Conservation (phyloP, 2,888 invertebrate genomes). For the Leptogaster cylindrica region DNA sequence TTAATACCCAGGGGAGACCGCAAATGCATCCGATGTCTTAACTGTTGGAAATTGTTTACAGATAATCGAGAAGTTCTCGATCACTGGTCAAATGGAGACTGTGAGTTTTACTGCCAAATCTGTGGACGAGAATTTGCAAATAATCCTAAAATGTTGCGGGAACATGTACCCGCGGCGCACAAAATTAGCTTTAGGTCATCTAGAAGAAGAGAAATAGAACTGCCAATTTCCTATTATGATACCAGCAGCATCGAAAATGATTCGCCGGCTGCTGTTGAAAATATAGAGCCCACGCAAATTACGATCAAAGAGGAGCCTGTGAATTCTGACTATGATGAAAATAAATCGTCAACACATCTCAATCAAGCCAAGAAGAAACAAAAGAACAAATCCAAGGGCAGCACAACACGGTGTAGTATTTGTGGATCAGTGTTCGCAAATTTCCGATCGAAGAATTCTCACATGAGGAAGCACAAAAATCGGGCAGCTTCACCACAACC, state of each 20-base stretch:
- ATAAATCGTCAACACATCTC: neutral
- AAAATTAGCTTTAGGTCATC: conserved; percentile 52
- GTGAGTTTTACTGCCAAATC: conserved; percentile 55
- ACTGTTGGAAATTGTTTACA: conserved; percentile 54
- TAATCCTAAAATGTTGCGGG: conserved; percentile 52
- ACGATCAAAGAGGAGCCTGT: conserved; percentile 9
- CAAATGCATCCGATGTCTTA: conserved; percentile 54
- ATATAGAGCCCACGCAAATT: neutral
- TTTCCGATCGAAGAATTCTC: conserved; percentile 54
- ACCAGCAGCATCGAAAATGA: neutral
- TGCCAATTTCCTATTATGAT: neutral
- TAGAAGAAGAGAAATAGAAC: conserved; percentile 2
- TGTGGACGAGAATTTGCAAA: conserved; percentile 54
- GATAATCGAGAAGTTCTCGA: conserved; percentile 53
- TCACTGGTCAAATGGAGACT: conserved; percentile 54
- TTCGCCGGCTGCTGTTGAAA: neutral
- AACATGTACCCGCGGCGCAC: conserved; percentile 53
- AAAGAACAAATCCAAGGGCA: neutral
- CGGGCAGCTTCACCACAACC: neutral
- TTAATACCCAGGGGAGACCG: conserved; percentile 51
- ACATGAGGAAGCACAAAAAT: conserved; percentile 54
- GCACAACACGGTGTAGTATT: conserved; percentile 51
- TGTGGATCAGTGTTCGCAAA: conserved; percentile 53
- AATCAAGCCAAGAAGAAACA: neutral
- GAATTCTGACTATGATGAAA: neutral